Evolutionary conservation across 2,797 vertebrate genomes (phyloP).

Genomic region (Adrianichthys oophorus): DNA sequence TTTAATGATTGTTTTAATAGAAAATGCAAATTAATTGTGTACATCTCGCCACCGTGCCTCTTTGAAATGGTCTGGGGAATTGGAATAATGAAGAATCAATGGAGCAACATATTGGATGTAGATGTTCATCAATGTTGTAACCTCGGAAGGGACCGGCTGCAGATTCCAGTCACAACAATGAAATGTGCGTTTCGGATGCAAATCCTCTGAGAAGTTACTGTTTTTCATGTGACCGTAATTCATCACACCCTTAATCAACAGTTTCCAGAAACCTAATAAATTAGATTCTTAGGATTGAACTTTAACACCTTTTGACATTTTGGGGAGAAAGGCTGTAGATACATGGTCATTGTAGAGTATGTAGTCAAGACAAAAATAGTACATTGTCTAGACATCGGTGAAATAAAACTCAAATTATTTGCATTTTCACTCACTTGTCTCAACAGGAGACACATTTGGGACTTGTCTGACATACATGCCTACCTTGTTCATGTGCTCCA

Average conservation of each 20-base stretch:
- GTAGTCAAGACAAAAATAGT: constrained; percentile 36
- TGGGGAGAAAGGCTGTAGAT: not conserved
- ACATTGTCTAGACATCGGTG: constrained; percentile 28
- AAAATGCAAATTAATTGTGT: constrained; percentile 72
- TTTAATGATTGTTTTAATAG: constrained; percentile 79
- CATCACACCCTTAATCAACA: constrained; percentile 19
- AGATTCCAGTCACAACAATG: constrained; percentile 33
- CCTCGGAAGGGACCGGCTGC: constrained; percentile 17
- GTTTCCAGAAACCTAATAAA: constrained; percentile 31
- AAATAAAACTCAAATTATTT: constrained; percentile 40
- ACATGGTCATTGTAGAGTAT: constrained; percentile 25
- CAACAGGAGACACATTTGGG: constrained; percentile 40
- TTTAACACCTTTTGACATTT: constrained; percentile 9
- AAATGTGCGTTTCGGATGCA: not conserved
- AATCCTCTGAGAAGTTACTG: not conserved
- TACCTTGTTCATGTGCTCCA: constrained; percentile 18
- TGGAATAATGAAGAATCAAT: constrained; percentile 80
- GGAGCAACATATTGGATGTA: constrained; percentile 78
- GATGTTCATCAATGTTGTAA: constrained; percentile 70
- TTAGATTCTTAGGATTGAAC: constrained; percentile 17
- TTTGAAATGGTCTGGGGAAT: constrained; percentile 63
- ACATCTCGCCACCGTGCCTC: constrained; percentile 46
- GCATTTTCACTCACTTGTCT: constrained; percentile 40
- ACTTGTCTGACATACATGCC: constrained; percentile 30
- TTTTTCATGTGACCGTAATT: constrained; percentile 14